Evolutionary conservation across 2,888 invertebrate genomes (phyloP), one percentile per base, ranked within the genome.

Genomic region (Diaprepes abbreviatus): DNA sequence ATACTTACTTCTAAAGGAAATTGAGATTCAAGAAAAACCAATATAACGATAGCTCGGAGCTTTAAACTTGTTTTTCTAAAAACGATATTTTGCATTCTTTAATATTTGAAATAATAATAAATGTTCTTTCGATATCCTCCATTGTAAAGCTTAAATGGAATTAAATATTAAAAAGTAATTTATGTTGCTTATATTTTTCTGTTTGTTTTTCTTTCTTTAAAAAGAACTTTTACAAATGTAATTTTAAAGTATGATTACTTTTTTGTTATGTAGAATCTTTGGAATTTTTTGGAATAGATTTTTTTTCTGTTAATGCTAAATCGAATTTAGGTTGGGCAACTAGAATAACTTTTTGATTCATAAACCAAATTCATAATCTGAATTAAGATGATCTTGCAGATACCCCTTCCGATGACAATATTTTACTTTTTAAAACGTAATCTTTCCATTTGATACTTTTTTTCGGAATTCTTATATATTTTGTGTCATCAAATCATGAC

Each of bases 91-190:
- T 40, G 17, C 17, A 40, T 40, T 40, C 40, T 10, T 40, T 17
- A 40, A 40, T 40, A 40, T 40, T 17, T 40, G 9, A 17, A 40
- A 17, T 40, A 40, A 17, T 40, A 17, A 40, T 40, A 40, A 40
- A 40, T 40, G 17, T 40, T 12, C 14, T 36, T 36, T n/a, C 17
- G 9, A 40, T 40, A 40, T 40, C 17, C 40, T 17, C n/a, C 17
- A 17, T 40, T 16, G 40, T 9, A 40, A n/a, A 16, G 40, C 40
- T 17, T 17, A 17, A 40, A 40, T 17, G 40, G 40, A 17, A 40
- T 17, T 16, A 40, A 40, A 9, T 40, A 40, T 40, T 40, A 40
- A 40, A 40, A 40, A 9, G 40, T 40, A 40, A 40, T 38, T 12
- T 14, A 38, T 38, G 5, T 38, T 38, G 16, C 40, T 40, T 40